Base-by-base conservation (phyloP, 2,797 vertebrate genomes). In the Alcedo atthis region DNA sequence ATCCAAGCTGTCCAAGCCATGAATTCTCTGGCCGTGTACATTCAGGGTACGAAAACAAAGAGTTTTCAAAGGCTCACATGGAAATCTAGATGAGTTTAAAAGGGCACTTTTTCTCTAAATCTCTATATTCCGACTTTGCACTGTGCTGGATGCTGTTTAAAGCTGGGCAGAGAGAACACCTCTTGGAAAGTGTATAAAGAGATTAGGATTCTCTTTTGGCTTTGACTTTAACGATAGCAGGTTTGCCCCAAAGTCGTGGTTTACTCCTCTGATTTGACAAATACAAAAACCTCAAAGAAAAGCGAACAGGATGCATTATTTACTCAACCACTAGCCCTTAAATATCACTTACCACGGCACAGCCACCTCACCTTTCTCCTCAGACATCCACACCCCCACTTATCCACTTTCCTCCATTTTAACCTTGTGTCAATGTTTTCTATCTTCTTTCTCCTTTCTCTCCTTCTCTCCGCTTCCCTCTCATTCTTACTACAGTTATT, bases 401-500 rank as follows among this genome's bases (percentile, higher is more conserved):
- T 95, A 97, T 90, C 92, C 95, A 96, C 92, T 94, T 96, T 68
- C 91, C 85, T 93, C 85, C 94, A 88, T 92, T 94, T 96, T 92
- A 97, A 96, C 93, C 95, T 95, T 63, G 75, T 85, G 85, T 95
- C 95, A 96, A 92, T 96, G 94, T 96, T 96, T 95, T 89, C 89
- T 92, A 51, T 93, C 95, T 93, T 93, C 82, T 93, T 93, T 94
- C 70, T n/a, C 81, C 51, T 64, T 92, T 90, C 84, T 80, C 84
- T 48, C 28, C 22, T 84, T 89, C 86, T 81, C 82, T 73, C 71
- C n/a, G 90, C 71, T 96, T 92, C 82, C 76, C 89, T 95, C 85
- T 96, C 86, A 71, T 92, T 93, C 94, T 92, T 94, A 55, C 93
- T 78, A 79, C 87, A 87, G 95, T 94, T 96, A 96, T 96, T 96